Conservation (phyloP, 2,888 invertebrate species). For the Junonia oenone region DNA sequence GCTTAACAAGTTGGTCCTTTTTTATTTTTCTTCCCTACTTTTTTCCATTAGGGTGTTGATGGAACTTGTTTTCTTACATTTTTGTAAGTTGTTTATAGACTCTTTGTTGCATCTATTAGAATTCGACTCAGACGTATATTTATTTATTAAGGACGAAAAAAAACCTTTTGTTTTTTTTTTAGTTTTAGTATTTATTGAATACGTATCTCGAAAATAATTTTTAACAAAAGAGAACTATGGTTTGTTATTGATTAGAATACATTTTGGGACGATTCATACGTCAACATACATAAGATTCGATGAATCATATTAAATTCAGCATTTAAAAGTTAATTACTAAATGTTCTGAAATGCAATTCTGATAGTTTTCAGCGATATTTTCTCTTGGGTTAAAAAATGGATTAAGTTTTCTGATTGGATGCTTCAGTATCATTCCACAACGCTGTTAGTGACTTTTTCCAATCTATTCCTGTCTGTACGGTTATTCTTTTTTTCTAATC, state of each 20-base stretch:
- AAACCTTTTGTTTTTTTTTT: no score
- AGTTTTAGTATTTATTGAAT: no score
- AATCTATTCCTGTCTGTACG: neutral
- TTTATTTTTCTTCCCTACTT: conserved; percentile 21
- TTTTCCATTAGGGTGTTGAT: neutral
- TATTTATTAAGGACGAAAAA: no score
- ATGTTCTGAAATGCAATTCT: no score
- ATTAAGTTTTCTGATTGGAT: neutral
- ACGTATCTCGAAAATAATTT: no score
- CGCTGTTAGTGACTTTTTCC: neutral
- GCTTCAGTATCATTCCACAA: neutral
- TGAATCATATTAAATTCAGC: no score
- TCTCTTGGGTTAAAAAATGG: neutral
- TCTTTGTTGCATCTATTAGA: neutral
- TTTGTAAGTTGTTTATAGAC: neutral
- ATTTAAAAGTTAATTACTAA: no score
- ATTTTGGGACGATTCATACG: no score
- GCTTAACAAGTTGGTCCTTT: conserved; percentile 38
- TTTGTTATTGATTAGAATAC: no score
- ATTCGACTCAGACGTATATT: no score
- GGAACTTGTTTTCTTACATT: neutral
- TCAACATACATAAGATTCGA: no score
- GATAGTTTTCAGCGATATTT: neutral
- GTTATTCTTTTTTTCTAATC: neutral
- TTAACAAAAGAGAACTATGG: no score